phyloP scores from a whole-genome alignment of 2,888 invertebrate species.

The Brachypterus glaber region DNA sequence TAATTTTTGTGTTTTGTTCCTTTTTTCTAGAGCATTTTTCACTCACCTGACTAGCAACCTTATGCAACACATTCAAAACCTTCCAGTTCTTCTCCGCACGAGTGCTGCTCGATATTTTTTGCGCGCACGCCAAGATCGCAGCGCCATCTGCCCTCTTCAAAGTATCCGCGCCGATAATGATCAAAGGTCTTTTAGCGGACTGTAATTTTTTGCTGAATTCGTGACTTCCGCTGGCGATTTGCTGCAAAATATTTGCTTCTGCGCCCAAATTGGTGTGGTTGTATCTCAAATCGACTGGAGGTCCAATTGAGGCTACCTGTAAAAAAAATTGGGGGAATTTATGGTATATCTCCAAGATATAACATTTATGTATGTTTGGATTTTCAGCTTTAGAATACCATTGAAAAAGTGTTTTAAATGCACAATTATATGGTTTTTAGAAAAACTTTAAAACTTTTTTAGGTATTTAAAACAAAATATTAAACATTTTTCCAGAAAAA shows the following conservation, averaged over 20 bases:
- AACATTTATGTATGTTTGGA: too few species aligned
- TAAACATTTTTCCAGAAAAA: too few species aligned
- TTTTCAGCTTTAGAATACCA: too few species aligned
- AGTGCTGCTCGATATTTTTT: slow-evolving; percentile 57
- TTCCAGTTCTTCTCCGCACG: slow-evolving; percentile 52
- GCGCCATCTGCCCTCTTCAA: slow-evolving; percentile 70
- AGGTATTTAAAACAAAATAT: too few species aligned
- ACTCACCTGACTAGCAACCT: slow-evolving; percentile 70
- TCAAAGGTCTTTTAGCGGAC: slow-evolving; percentile 75
- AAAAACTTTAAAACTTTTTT: too few species aligned
- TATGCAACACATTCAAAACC: slow-evolving; percentile 89
- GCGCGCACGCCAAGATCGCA: slow-evolving; percentile 64
- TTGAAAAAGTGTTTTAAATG: too few species aligned
- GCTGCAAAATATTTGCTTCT: slow-evolving; percentile 60
- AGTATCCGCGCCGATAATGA: slow-evolving; percentile 83
- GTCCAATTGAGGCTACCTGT: slow-evolving; percentile 74
- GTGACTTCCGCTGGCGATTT: slow-evolving; percentile 65
- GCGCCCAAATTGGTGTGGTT: slow-evolving; percentile 87
- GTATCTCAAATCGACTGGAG: slow-evolving; percentile 86
- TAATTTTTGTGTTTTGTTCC: neutral
- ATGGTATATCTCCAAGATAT: too few species aligned
- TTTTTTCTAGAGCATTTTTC: too few species aligned
- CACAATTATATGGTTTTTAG: too few species aligned
- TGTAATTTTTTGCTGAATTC: slow-evolving; percentile 58
- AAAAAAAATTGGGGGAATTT: too few species aligned